Evolutionary conservation across 2,888 invertebrate genomes (phyloP).

Genomic region (Trilocha varians): DNA sequence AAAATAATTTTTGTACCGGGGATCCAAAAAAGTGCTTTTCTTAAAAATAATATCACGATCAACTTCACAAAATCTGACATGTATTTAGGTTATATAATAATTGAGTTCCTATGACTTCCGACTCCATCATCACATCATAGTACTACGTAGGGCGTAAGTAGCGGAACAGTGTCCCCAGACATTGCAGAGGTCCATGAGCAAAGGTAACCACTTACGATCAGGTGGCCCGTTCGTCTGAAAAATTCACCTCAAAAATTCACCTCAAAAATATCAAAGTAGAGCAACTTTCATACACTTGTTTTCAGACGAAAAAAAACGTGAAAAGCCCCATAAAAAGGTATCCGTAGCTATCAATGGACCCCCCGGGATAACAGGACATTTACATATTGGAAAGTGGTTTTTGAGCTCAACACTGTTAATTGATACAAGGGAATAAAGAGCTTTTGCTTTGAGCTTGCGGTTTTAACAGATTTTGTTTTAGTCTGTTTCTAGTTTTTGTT

Average conservation of each 20-base stretch:
- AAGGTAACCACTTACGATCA: too few species aligned
- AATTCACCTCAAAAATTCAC: background rate
- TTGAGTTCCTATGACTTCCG: too few species aligned
- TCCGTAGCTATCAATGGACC: constrained; percentile 56
- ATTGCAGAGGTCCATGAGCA: too few species aligned
- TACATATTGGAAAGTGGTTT: constrained; percentile 56
- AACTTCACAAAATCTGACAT: too few species aligned
- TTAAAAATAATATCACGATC: too few species aligned
- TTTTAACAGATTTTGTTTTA: background rate
- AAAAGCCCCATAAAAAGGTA: constrained; percentile 40
- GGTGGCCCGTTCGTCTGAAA: too few species aligned
- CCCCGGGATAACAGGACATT: constrained; percentile 42
- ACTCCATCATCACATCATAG: too few species aligned
- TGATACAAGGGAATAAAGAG: constrained; percentile 25
- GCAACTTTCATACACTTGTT: constrained; percentile 12
- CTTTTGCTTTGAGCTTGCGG: constrained; percentile 2
- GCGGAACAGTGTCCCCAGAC: too few species aligned
- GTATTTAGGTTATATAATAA: too few species aligned
- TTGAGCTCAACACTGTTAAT: constrained; percentile 37
- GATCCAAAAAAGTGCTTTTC: too few species aligned
- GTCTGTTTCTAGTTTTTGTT: constrained; percentile 1
- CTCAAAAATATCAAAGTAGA: constrained; percentile 17
- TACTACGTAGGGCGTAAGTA: too few species aligned
- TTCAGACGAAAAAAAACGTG: constrained; percentile 25
- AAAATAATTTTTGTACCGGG: too few species aligned